phyloP scores from a whole-genome alignment of 1,140 invertebrate genomes.

The Drosophila santomea region DNA sequence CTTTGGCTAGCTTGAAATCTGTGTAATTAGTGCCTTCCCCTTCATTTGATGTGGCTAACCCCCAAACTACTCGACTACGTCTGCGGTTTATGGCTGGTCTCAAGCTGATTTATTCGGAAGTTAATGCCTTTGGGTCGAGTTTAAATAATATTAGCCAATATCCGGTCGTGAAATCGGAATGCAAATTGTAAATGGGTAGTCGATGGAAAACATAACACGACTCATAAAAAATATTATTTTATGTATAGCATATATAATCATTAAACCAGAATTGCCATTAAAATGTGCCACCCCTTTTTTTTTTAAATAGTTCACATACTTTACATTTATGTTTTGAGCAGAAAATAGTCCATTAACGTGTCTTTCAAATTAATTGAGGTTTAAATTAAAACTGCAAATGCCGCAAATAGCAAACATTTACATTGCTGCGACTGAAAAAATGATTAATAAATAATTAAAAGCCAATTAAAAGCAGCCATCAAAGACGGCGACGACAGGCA shows the following conservation, averaged over 20 bases:
- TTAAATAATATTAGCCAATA: constrained; percentile 65
- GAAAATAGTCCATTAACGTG: constrained; percentile 20
- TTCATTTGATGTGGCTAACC: constrained; percentile 35
- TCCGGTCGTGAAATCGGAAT: constrained; percentile 44
- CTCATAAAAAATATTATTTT: too few relatives aligned
- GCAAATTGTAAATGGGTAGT: constrained; percentile 24
- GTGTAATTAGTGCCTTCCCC: constrained; percentile 45
- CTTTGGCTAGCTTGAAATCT: constrained; percentile 25
- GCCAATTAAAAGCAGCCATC: constrained; percentile 51
- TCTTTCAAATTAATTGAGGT: constrained; percentile 50
- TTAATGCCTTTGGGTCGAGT: constrained; percentile 40
- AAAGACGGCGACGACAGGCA: constrained; percentile 25
- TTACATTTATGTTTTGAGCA: constrained; percentile 6
- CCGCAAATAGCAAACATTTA: constrained; percentile 40
- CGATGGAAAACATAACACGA: neutral
- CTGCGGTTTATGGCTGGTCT: constrained; percentile 36
- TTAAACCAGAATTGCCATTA: neutral
- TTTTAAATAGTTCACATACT: constrained; percentile 18
- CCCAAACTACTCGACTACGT: neutral
- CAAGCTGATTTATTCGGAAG: constrained; percentile 13
- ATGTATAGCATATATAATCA: neutral
- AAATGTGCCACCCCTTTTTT: neutral
- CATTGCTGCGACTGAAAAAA: constrained; percentile 24
- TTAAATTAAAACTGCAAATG: constrained; percentile 38
- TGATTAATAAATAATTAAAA: constrained; percentile 68